A percentile compares a stretch with the other conserved stretches of the same genome.
These are phyloP conservation scores for Amphipoea oculea DNA, from an alignment of 2,888 invertebrate genomes.

Conservation along the genomic window DNA sequence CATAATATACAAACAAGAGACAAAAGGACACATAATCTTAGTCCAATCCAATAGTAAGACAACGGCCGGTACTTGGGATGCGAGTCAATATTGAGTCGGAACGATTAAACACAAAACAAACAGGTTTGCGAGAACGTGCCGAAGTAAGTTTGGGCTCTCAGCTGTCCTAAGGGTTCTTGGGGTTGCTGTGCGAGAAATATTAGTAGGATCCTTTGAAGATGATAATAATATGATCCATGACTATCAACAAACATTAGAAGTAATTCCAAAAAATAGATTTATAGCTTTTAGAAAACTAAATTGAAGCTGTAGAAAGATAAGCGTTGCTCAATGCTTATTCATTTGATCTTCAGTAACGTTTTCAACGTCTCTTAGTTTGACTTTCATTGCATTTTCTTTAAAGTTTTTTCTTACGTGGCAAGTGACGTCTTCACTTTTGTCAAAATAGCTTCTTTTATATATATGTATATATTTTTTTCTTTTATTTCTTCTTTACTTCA, in stretches of 20 bases:
- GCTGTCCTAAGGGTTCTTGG: conserved; percentile 23
- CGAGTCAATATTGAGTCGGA: conserved; percentile 65
- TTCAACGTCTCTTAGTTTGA: no score
- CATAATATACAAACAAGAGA: conserved; percentile 39
- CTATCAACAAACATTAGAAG: not conserved
- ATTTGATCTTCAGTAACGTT: not conserved
- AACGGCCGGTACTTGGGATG: conserved; percentile 51
- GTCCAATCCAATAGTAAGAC: conserved; percentile 49
- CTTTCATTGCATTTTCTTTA: not conserved
- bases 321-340: not conserved
- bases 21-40: conserved; percentile 64
- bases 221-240: not conserved
- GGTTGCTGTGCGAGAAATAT: conserved; percentile 35
- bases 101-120: conserved; percentile 68
- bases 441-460: not conserved
- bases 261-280: not conserved
- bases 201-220: not conserved
- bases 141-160: conserved; percentile 43
- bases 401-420: not conserved
- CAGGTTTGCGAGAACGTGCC: conserved; percentile 51
- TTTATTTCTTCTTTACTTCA: not conserved
- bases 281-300: not conserved
- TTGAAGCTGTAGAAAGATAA: not conserved
- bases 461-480: no score
- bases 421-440: no score